These are phyloP conservation scores for Therioaphis trifolii DNA, from an alignment of 2,888 invertebrate species.

Conservation along the genomic window DNA sequence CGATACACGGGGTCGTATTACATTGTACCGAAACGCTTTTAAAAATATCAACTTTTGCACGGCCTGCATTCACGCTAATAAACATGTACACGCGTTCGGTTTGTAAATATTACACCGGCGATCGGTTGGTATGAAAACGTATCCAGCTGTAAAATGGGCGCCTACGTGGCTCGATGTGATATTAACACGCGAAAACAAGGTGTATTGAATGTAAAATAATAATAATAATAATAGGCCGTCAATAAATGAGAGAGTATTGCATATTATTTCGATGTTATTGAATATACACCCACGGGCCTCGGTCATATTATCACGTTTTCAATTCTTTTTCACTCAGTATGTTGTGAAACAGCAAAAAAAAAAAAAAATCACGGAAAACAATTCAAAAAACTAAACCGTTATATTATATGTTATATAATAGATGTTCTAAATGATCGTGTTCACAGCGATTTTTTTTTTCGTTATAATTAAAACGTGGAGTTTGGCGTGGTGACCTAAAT, in stretches of 20 bases:
- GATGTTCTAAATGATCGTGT: no score
- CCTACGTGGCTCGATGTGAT: conserved; percentile 4
- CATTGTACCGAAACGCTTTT: neutral
- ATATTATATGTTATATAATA: no score
- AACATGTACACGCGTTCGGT: neutral
- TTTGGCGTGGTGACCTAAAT: no score
- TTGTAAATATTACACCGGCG: neutral
- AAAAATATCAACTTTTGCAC: neutral
- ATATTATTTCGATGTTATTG: conserved; percentile 13
- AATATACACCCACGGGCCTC: neutral
- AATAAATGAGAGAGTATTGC: neutral
- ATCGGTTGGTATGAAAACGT: neutral
- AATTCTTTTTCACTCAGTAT: no score
- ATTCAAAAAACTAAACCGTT: no score
- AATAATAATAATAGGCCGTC: neutral
- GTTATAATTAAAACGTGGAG: no score
- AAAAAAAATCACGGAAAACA: no score
- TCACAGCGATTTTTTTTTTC: no score
- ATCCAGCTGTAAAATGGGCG: neutral
- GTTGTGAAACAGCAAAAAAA: no score
- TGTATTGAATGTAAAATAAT: conserved; percentile 21
- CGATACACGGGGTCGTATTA: no score
- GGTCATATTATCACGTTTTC: neutral
- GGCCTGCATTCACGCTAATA: neutral
- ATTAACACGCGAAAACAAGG: neutral